Conservation (phyloP, 1,140 invertebrate species). For the Heliconius congener region DNA sequence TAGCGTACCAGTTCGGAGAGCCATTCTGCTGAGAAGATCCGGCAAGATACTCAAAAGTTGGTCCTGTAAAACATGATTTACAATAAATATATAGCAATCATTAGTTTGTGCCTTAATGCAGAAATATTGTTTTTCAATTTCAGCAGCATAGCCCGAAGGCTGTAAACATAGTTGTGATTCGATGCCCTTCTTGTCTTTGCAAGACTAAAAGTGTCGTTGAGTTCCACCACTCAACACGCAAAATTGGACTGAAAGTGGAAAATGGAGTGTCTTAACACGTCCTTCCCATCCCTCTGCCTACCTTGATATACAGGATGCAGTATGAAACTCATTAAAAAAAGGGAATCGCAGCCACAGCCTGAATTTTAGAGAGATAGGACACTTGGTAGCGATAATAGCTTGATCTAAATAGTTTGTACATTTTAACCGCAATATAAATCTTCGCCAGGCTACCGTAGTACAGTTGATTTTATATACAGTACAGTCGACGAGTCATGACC, state of each 20-base stretch:
- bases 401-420: not conserved
- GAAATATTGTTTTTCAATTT: too few relatives aligned
- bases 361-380: not conserved
- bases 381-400: not conserved
- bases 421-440: constrained; percentile 7
- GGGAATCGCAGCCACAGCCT: not conserved
- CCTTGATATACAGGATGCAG: not conserved
- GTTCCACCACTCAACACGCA: not conserved
- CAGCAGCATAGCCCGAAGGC: too few relatives aligned
- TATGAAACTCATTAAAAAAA: not conserved
- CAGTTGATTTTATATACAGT: not conserved
- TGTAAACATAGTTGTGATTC: too few relatives aligned
- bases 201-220: not conserved
- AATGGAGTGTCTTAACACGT: not conserved
- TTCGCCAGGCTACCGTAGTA: not conserved
- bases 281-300: not conserved
- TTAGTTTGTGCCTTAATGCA: too few relatives aligned
- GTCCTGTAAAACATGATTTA: too few relatives aligned
- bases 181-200: not conserved
- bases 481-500: too few relatives aligned
- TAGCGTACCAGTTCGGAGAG: too few relatives aligned
- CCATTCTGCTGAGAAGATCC: too few relatives aligned
- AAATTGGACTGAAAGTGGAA: not conserved
- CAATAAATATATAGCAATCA: too few relatives aligned
- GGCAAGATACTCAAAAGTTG: too few relatives aligned